Base-by-base conservation (phyloP, 64 coral and sea anemone species). In the Porites lutea region DNA sequence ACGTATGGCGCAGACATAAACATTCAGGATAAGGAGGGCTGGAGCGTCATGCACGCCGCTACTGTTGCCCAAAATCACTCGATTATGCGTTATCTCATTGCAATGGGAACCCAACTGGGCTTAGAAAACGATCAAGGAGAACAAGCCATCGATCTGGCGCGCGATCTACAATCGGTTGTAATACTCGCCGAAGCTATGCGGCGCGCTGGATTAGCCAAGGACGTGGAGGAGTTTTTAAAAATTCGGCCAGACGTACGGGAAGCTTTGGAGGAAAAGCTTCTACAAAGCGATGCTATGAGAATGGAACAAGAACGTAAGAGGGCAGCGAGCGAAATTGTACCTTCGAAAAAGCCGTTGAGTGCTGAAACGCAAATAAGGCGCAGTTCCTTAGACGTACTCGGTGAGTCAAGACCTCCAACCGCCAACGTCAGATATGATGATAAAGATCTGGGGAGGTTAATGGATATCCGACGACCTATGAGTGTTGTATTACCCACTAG, bases 21-120 rank as follows among this genome's bases (percentile, higher is more conserved):
- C 43, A 98, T 98, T 43, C 96, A 98, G 23, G 96, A 98, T 47
- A 95, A 94, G 46, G 96, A 98, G 89, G 96, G 96, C 11, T 98
- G 96, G 96, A 98, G 90, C 2, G 78, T 98, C 13, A 60, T 98
- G 52, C 96, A 98, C 16, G 96, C 96, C 0, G 93, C 96, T 27
- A 87, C 93, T 8, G 92, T 98, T 13, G 96, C 96, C 5, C 89
- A 93, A 13, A 98, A 98, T 22, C 72, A 76, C 15, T 71, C 96
- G 13, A 95, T 98, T 55, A 68, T 98, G 52, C 82, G 93, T 6
- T 98, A 98, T 89, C 80, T 98, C 22, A 90, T 95, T 5, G 82
- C 83, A 13, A 86, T 92, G 72, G 96, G 96, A 58, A 93, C 96
- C 63, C 89, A 88, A 48, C 64, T 98, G 61, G 72, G 54, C 16